These are phyloP conservation scores for Bufo bufo DNA, from an alignment of 2,113 vertebrate species.

Conservation along the genomic window DNA sequence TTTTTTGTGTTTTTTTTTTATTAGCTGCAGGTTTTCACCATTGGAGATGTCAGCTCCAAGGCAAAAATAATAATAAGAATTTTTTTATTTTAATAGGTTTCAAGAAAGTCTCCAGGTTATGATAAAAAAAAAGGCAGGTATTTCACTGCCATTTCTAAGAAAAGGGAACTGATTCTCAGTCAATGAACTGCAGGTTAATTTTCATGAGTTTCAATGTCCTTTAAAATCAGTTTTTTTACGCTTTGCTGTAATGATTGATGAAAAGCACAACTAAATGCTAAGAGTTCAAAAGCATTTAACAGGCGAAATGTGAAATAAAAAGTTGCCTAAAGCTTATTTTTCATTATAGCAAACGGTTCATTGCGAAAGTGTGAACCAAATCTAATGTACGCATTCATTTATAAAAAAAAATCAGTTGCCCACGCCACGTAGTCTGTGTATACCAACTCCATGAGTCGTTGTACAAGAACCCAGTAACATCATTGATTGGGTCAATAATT, in stretches of 20 bases:
- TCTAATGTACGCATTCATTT: neutral
- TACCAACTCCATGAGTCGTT: neutral
- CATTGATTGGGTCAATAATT: no score
- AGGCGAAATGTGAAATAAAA: neutral
- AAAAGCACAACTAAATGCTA: neutral
- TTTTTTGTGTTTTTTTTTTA: no score
- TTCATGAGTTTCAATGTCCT: neutral
- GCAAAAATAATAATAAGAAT: no score
- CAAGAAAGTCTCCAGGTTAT: neutral
- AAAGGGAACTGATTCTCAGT: neutral
- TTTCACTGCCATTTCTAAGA: neutral
- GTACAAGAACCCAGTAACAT: no score
- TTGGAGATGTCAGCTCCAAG: no score
- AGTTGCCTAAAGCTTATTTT: neutral
- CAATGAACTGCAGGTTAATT: neutral
- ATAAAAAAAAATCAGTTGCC: neutral
- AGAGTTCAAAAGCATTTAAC: neutral
- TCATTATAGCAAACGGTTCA: neutral
- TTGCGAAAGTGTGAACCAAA: neutral
- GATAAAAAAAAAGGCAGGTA: neutral
- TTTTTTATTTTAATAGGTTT: no score
- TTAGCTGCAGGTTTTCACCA: no score
- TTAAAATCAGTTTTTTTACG: neutral
- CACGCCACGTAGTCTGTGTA: neutral
- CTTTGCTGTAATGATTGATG: neutral